Percentiles rank a stretch among this genome's conserved stretches.
These are phyloP conservation scores for Syritta pipiens DNA, from an alignment of 2,888 invertebrate species.

Conservation along the genomic window DNA sequence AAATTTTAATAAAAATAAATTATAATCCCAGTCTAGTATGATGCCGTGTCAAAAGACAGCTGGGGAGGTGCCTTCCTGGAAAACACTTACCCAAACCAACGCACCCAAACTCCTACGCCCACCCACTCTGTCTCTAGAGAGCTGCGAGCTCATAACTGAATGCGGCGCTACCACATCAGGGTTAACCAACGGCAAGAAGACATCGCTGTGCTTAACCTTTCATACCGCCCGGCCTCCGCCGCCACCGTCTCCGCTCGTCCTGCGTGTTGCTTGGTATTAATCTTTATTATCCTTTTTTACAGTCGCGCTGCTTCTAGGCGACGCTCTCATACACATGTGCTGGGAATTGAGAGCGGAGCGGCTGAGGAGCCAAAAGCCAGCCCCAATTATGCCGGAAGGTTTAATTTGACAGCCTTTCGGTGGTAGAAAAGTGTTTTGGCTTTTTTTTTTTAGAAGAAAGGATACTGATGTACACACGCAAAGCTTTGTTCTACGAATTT, in stretches of 20 bases:
- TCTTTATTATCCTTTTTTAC: conserved; percentile 23
- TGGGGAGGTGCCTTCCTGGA: not conserved
- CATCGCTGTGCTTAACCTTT: not conserved
- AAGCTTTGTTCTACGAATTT: not conserved
- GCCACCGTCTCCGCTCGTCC: not conserved
- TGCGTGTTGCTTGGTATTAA: conserved; percentile 12
- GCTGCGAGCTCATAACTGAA: not conserved
- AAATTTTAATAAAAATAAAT: conserved; percentile 30
- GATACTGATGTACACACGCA: not conserved
- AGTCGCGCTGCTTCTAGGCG: not conserved
- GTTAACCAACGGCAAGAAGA: not conserved
- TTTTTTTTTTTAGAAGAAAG: conserved; percentile 2
- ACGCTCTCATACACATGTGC: not conserved
- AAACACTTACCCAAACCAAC: not conserved
- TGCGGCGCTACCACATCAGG: too few species aligned
- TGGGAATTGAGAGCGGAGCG: not conserved
- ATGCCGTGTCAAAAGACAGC: not conserved
- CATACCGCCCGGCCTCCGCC: not conserved
- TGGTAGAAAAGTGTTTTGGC: not conserved
- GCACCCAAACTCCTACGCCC: too few species aligned
- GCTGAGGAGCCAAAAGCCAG: conserved; percentile 2
- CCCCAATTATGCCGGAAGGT: conserved; percentile 16
- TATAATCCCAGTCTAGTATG: conserved; percentile 17
- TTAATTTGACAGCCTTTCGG: conserved; percentile 13
- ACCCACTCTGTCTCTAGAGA: not conserved